Base-by-base conservation (phyloP, 2,797 vertebrate species). In the Poeciliopsis gracilis region DNA sequence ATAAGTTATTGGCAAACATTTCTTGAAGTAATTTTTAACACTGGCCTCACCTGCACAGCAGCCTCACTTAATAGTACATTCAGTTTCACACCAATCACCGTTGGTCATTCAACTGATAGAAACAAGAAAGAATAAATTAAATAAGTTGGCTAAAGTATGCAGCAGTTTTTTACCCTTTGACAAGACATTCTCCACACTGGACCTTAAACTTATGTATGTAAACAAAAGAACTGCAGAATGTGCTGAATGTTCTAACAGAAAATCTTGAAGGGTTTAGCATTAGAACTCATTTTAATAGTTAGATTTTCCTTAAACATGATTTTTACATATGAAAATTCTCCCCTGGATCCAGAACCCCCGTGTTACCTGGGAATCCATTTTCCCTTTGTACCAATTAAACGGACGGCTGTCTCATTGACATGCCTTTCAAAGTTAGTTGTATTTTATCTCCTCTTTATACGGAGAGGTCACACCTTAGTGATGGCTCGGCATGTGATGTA, bases 401-500 rank as follows among this genome's bases (percentile, higher is more conserved):
- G 79, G 55, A 82, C 73, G 82, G 55, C 83, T 59, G 82, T 92
- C 84, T 77, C 79, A 25, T 67, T 76, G 79, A 84, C 82, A 87
- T 33, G 76, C 86, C 87, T 89, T 90, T 89, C 84, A 90, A 85
- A 91, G 81, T 89, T 84, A 43, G 77, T 61, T 16, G n/a, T 75
- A 81, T 86, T 84, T 90, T 88, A 90, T 92, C 88, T 86, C 72
- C 72, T 89, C 75, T 82, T 73, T 83, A 78, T 76, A 79, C 86
- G 81, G 66, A 81, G 91, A 92, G 89, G 91, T 91, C 93, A 89
- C 81, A 84, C 86, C 87, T 87, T 85, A 88, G 85, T 79, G 82
- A 82, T 77, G 78, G 80, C 75, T 82, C 8, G 20, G 87, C 86
- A 90, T 92, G 93, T 95, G 94, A 95, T 94, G 92, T 93, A 93